Percentiles rank a stretch among this genome's conserved stretches.
Evolutionary conservation across 2,113 vertebrate genomes (phyloP).

Genomic region (Halichoeres trimaculatus): DNA sequence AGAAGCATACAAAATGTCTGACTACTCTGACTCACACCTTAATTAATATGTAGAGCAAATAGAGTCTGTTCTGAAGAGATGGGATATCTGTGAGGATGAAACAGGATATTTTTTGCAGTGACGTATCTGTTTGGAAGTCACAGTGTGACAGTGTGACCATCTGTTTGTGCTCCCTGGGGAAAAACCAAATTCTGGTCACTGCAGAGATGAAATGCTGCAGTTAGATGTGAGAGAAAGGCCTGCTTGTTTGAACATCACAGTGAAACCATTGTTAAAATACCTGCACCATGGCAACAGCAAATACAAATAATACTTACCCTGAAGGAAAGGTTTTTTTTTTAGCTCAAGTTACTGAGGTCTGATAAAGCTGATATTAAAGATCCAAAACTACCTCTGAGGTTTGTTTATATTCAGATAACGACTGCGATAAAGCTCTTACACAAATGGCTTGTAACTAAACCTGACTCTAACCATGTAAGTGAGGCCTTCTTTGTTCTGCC

Average conservation of each 20-base stretch:
- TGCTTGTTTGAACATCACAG: constrained; percentile 48
- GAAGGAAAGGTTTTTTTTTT: constrained; percentile 8
- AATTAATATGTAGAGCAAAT: not conserved
- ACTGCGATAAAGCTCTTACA: not conserved
- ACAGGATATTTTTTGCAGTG: not conserved
- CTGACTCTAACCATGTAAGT: not conserved
- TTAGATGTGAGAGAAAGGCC: constrained; percentile 45
- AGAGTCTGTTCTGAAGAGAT: constrained; percentile 2
- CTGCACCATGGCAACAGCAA: constrained; percentile 39
- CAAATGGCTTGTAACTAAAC: not conserved
- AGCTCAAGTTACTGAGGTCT: not conserved
- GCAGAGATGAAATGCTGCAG: constrained; percentile 22
- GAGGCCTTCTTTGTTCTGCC: not conserved
- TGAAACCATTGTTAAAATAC: constrained; percentile 41
- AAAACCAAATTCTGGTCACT: constrained; percentile 15
- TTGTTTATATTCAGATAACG: not conserved
- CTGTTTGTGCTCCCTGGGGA: constrained; percentile 39
- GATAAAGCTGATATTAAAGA: not conserved
- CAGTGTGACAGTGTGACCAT: constrained; percentile 51
- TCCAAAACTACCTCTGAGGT: not conserved
- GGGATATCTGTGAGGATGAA: constrained; percentile 1
- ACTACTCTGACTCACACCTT: constrained; percentile 11
- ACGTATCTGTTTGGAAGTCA: constrained; percentile 17
- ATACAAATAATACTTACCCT: constrained; percentile 10
- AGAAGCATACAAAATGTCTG: not conserved